A percentile compares a stretch with the other conserved stretches of the same genome.
These are phyloP conservation scores for Ursus arctos DNA, from an alignment of 2,113 vertebrate genomes.

Conservation along the genomic window DNA sequence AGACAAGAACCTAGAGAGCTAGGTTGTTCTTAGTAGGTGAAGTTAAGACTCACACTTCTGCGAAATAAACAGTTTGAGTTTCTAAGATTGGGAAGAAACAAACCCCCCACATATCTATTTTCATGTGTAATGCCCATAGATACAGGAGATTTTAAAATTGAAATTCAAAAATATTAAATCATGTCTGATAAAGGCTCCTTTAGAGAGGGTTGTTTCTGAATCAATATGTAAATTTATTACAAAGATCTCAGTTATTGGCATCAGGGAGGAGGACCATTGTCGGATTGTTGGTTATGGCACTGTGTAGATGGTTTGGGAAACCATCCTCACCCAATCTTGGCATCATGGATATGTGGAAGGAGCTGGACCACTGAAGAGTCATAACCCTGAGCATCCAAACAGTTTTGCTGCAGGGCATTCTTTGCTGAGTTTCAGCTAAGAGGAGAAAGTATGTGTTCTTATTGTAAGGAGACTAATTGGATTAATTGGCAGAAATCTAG, in stretches of 20 bases:
- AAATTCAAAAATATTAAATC: not conserved
- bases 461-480: not conserved
- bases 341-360: not conserved
- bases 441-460: not conserved
- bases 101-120: not conserved
- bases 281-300: not conserved
- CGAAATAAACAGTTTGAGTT: not conserved
- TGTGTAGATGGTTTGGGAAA: not conserved
- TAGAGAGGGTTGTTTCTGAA: not conserved
- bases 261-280: not conserved
- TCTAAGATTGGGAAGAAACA: not conserved
- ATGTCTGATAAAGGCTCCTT: not conserved
- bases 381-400: not conserved
- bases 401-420: not conserved
- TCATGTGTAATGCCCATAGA: not conserved
- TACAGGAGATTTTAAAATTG: not conserved
- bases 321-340: not conserved
- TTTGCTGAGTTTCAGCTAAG: not conserved
- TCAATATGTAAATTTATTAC: not conserved
- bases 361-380: not conserved
- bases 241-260: not conserved
- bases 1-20: not conserved
- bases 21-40: not conserved
- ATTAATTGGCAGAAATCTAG: not conserved
- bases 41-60: not conserved